phyloP scores from a whole-genome alignment of 2,113 vertebrate genomes.

The Cyphomyrus discorhynchus region DNA sequence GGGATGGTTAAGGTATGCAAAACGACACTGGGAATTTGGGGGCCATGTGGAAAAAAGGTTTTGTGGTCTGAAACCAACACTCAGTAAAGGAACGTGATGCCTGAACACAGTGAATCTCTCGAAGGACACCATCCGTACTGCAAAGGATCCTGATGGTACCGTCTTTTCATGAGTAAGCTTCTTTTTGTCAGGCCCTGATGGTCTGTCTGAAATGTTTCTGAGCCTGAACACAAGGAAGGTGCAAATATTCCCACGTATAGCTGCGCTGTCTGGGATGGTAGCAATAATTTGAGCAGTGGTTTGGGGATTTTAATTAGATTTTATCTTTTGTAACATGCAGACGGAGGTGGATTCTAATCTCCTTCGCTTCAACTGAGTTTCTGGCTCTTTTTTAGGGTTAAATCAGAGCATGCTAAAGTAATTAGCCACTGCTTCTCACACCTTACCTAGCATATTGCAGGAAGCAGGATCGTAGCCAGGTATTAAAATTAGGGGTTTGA shows the following conservation, averaged over 20 bases:
- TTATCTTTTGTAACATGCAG: background rate
- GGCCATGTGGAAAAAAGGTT: slow-evolving; percentile 1
- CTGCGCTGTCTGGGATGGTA: background rate
- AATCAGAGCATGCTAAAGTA: background rate
- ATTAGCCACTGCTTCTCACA: background rate
- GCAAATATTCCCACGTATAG: background rate
- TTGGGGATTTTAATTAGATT: background rate
- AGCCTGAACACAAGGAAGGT: background rate
- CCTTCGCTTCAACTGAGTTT: background rate
- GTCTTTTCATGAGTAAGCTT: background rate
- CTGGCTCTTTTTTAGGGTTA: background rate
- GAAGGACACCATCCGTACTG: background rate
- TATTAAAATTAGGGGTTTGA: background rate
- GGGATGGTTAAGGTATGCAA: background rate
- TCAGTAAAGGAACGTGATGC: background rate
- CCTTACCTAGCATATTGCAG: background rate
- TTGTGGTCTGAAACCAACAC: background rate
- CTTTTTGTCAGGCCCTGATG: background rate
- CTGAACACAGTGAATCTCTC: background rate
- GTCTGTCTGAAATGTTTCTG: background rate
- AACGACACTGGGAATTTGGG: background rate
- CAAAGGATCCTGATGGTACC: background rate
- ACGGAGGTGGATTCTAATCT: background rate
- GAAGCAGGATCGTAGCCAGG: background rate
- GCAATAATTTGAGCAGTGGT: background rate